Base-by-base conservation (phyloP, 2,888 invertebrate species). In the Chloroclysta siterata region DNA sequence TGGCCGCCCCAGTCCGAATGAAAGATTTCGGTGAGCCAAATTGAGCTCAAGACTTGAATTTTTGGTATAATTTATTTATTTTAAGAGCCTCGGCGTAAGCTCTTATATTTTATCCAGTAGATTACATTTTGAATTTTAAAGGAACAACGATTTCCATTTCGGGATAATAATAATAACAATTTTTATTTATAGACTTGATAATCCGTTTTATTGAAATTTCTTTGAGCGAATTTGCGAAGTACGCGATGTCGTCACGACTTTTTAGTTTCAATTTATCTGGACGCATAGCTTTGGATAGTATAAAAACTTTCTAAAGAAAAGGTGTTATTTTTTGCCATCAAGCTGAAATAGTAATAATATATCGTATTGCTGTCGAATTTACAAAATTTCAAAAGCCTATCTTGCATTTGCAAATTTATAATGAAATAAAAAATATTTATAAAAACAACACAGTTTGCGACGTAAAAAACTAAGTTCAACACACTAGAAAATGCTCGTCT, bases 31-130 rank as follows among this genome's bases (percentile, higher is more conserved):
- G 42, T 51, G 60, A 61, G 39, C 65, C 55, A 62, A 64, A 71
- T 71, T 66, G 64, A 60, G 66, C 64, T 52, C 8, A 52, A 39
- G 36, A 61, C 51, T 54, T 15, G 33, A 54, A 15, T 61, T 61
- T 65, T 65, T 60, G 59, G 41, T 64, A 50, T 60, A 64, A 64
- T 58, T 60, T 57, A 65, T 65, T 60, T 57, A 63, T 53, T 63
- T 48, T 65, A 58, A 48, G 57, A 57, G 53, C 22, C 41, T 29
- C 41, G 3, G 28, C 33, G 36, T 56, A 52, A 47, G 39, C 51
- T 52, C 28, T 51, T 47, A 39, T 47, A 48, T 52, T 51, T 56
- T 57, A 55, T 59, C 14, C 14, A 48, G 48, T 50, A 41, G 33
- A 54, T 54, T 46, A 44, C 15, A 47, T 55, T 55, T 46, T 55